Conservation (phyloP, 1,140 invertebrate genomes). For the Augochlora pura region DNA sequence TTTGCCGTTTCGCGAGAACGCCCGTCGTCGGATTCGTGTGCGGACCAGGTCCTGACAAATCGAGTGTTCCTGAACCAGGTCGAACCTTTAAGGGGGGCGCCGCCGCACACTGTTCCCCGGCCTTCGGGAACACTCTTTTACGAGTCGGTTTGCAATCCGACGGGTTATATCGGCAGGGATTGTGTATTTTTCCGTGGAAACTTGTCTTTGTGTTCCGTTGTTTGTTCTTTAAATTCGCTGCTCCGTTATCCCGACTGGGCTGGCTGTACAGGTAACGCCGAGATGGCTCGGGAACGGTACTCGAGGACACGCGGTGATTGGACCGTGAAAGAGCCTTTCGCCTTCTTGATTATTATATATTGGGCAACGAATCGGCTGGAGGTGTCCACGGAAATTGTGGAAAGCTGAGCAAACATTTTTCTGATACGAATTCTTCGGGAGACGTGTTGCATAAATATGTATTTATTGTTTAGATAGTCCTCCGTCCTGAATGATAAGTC, state of each 20-base stretch:
- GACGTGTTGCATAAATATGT: too few species aligned
- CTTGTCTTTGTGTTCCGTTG: background rate
- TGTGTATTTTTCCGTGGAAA: background rate
- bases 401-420: too few species aligned
- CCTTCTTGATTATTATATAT: too few species aligned
- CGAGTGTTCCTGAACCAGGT: background rate
- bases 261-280: background rate
- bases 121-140: background rate
- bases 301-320: background rate
- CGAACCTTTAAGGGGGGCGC: background rate
- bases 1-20: background rate
- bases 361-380: too few species aligned
- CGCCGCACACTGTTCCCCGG: too few species aligned
- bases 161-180: background rate
- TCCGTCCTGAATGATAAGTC: too few species aligned
- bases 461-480: too few species aligned
- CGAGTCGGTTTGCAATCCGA: background rate
- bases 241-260: background rate
- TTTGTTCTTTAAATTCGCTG: background rate
- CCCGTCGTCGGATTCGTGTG: background rate
- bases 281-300: background rate
- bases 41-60: background rate
- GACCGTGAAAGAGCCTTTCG: background rate
- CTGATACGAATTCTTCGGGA: too few species aligned
- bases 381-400: too few species aligned